These are phyloP conservation scores for Drosophila eugracilis DNA, from an alignment of 1,140 invertebrate species.

Conservation along the genomic window DNA sequence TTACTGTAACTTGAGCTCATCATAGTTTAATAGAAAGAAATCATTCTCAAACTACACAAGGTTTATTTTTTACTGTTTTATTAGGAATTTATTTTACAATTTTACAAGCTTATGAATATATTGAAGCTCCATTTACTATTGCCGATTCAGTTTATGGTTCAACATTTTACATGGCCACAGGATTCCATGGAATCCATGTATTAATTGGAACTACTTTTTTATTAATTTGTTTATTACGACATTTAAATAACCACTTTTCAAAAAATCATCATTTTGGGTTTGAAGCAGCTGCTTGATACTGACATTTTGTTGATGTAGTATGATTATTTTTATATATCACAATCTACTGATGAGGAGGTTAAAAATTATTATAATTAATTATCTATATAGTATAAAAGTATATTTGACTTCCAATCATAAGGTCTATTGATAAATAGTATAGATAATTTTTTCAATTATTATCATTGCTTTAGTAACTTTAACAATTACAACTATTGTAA, in stretches of 20 bases:
- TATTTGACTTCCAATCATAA: conserved; percentile 84
- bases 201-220: conserved; percentile 89
- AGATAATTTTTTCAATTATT: conserved; percentile 54
- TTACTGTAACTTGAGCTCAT: conserved; percentile 87
- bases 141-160: conserved; percentile 88
- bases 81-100: conserved; percentile 86
- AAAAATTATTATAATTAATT: conserved; percentile 68
- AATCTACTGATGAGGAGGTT: conserved; percentile 85
- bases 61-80: conserved; percentile 86
- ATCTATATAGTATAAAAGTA: conserved; percentile 89
- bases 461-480: conserved; percentile 27
- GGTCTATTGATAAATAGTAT: conserved; percentile 31
- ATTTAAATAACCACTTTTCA: conserved; percentile 87
- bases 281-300: conserved; percentile 90
- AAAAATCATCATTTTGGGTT: conserved; percentile 88
- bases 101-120: conserved; percentile 85
- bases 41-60: conserved; percentile 83
- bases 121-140: conserved; percentile 88
- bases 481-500: neutral
- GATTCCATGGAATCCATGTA: conserved; percentile 91
- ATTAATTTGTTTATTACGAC: conserved; percentile 86
- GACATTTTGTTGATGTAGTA: conserved; percentile 91
- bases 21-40: conserved; percentile 86
- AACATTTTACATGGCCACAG: conserved; percentile 89
- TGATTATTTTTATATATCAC: conserved; percentile 87